These are phyloP conservation scores for Scartelaos histophorus DNA, from an alignment of 2,113 vertebrate genomes.

Conservation along the genomic window DNA sequence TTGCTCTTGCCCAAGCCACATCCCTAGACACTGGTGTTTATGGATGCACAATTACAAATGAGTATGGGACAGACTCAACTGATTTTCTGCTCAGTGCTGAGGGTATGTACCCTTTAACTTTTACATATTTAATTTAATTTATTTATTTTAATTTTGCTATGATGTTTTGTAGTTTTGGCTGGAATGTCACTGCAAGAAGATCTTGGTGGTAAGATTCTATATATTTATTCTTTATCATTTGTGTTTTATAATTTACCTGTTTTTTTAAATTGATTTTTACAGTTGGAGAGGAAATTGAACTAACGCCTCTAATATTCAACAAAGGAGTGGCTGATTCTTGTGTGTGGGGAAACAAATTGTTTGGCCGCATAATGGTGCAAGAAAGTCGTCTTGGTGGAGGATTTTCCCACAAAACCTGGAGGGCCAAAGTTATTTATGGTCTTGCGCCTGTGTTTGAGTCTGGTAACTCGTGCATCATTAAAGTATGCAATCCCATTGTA, in stretches of 20 bases:
- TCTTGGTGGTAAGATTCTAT: conserved; percentile 82
- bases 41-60: conserved; percentile 86
- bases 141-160: not conserved
- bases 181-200: conserved; percentile 87
- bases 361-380: conserved; percentile 88
- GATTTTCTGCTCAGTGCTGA: conserved; percentile 89
- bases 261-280: conserved; percentile 10
- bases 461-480: conserved; percentile 88
- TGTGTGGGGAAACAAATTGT: conserved; percentile 91
- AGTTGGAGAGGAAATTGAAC: conserved; percentile 98
- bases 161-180: conserved; percentile 79
- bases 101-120: conserved; percentile 69
- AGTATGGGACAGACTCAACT: conserved; percentile 85
- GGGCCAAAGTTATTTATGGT: conserved; percentile 92
- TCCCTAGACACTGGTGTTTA: conserved; percentile 87
- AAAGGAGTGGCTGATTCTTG: conserved; percentile 89
- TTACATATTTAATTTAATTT: not conserved
- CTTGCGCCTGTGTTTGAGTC: conserved; percentile 94
- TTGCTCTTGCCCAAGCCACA: conserved; percentile 89
- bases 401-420: conserved; percentile 84
- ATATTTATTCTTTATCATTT: not conserved
- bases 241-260: not conserved
- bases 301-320: conserved; percentile 91
- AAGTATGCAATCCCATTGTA: conserved; percentile 84
- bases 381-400: conserved; percentile 77